A percentile compares a stretch with the other conserved stretches of the same genome.
Conservation (phyloP, 2,113 vertebrate genomes). For the Aix galericulata region DNA sequence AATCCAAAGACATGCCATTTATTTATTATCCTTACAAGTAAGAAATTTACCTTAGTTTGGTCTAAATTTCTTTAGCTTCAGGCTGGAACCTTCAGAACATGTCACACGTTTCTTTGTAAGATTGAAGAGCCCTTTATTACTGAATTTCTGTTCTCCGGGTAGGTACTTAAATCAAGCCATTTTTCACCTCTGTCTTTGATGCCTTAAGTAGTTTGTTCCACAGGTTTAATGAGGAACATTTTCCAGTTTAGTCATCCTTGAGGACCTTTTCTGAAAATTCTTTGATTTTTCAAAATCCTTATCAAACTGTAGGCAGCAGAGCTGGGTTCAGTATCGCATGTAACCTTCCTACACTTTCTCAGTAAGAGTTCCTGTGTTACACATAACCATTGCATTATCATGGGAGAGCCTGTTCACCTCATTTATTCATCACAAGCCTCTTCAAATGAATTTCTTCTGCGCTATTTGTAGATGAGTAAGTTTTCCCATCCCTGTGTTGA, state of each 20-base stretch:
- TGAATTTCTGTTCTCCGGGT: background rate
- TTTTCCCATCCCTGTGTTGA: background rate
- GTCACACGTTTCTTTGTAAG: background rate
- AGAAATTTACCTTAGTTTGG: background rate
- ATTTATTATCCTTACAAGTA: background rate
- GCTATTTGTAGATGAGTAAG: background rate
- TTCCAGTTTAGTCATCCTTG: background rate
- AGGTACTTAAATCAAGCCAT: background rate
- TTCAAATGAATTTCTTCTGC: background rate
- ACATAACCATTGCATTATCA: background rate
- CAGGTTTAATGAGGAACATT: background rate
- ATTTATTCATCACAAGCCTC: background rate
- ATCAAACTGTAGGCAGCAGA: background rate
- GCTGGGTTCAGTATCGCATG: background rate
- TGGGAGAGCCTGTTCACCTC: background rate
- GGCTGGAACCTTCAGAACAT: background rate
- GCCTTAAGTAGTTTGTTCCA: background rate
- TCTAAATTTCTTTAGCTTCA: background rate
- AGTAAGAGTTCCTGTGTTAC: background rate
- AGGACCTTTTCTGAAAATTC: background rate
- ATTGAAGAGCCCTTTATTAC: background rate
- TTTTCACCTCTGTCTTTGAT: background rate
- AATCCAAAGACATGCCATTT: background rate
- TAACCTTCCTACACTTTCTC: background rate
- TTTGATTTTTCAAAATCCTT: background rate